Evolutionary conservation across 2,888 invertebrate species (phyloP), one percentile per base, ranked within the genome.

Genomic region (Quadroppia sp.): DNA sequence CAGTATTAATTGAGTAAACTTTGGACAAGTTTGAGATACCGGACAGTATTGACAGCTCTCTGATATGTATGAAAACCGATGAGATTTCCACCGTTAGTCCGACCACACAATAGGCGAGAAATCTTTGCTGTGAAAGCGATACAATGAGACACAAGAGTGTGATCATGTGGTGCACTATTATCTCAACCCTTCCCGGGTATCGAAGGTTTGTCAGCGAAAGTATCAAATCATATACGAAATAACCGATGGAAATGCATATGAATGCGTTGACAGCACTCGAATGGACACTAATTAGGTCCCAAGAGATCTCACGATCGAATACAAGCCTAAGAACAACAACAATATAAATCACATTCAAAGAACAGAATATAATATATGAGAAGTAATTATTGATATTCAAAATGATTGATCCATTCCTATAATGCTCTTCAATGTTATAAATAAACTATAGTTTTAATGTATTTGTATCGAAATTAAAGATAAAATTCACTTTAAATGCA

Each of bases 151-250:
- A 50, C 15, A 17, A 36, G 20, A 74, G 53, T 6, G 71, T 71
- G 1, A 74, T 70, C 53, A 74, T 17, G n/a, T 74, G 74, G 36
- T 74, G 74, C 17, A 71, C 56, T 42, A 74, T 74, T 25, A 74
- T 74, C 40, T 74, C 74, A 6, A 70, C 42, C 6, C 74, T 50
- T 6, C 71, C 74, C 15, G 74, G 74, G 30, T 74, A 74, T 40
- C 32, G 17, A 11, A 74, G 28, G 25, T 50, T 53, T 3, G 74
- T 71, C 28, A 70, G 13, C 25, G 74, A 74, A 11, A 74, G 42
- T 2, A 71, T 13, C 28, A 71, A 17, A 17, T 74, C 74, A 36
- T 74, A 74, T 1, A 74, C 42, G 25, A 74, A 74, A 45, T 74
- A 74, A 25, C 74, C 74, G 40, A 42, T 70, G 20, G 74, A 74